Evolutionary conservation across 2,113 vertebrate species (phyloP).

Genomic region (Engystomops pustulosus): DNA sequence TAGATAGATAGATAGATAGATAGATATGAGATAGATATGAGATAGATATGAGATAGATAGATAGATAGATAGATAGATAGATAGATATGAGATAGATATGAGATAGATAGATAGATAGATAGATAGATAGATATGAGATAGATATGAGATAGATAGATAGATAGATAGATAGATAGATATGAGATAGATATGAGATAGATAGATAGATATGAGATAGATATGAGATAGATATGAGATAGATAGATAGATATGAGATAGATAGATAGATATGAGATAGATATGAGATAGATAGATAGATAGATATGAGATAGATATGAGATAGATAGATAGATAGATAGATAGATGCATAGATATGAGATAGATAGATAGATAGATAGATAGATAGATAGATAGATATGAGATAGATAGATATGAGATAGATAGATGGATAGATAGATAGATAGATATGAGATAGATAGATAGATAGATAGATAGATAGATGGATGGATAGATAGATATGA

Average conservation of each 20-base stretch:
- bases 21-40: too few relatives aligned
- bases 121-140: too few relatives aligned
- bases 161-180: conserved; percentile 25
- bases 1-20: conserved; percentile 8
- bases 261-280: neutral
- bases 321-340: conserved; percentile 10
- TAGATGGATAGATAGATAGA: conserved; percentile 10
- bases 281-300: neutral
- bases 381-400: too few relatives aligned
- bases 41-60: too few relatives aligned
- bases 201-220: conserved; percentile 5
- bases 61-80: conserved; percentile 22
- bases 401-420: too few relatives aligned
- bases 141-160: neutral
- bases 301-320: neutral
- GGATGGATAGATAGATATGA: too few relatives aligned
- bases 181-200: too few relatives aligned
- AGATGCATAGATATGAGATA: too few relatives aligned
- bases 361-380: conserved; percentile 12
- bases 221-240: too few relatives aligned
- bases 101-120: neutral
- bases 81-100: too few relatives aligned
- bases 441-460: neutral
- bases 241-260: neutral
- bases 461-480: conserved; percentile 24